These are phyloP conservation scores for Phyllopteryx taeniolatus DNA, from an alignment of 2,113 vertebrate species.

Conservation along the genomic window DNA sequence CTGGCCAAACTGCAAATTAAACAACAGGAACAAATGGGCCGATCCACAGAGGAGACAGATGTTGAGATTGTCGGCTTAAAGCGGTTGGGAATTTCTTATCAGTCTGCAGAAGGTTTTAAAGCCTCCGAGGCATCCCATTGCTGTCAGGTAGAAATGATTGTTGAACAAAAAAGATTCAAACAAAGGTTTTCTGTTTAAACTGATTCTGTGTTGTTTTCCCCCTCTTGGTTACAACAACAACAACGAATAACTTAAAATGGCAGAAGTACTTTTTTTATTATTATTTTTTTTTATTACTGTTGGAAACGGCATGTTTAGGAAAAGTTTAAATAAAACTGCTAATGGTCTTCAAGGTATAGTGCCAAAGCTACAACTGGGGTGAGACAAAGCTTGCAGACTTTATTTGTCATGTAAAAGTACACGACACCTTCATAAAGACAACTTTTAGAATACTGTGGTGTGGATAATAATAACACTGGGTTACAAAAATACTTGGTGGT, in stretches of 20 bases:
- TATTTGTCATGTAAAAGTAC: too few relatives aligned
- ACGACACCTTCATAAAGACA: too few relatives aligned
- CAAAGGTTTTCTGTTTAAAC: background rate
- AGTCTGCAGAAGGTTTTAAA: slow-evolving; percentile 11
- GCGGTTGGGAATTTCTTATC: slow-evolving; percentile 2
- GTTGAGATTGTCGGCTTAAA: slow-evolving; percentile 20
- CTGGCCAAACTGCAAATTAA: slow-evolving; percentile 40
- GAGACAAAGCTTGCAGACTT: too few relatives aligned
- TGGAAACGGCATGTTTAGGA: background rate
- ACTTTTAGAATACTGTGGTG: too few relatives aligned
- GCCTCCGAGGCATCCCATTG: background rate
- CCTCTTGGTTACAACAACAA: background rate
- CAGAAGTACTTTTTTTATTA: too few relatives aligned
- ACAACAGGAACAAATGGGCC: slow-evolving; percentile 22
- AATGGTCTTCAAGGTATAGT: too few relatives aligned
- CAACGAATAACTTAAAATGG: too few relatives aligned
- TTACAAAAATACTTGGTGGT: too few relatives aligned
- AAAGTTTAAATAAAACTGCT: too few relatives aligned
- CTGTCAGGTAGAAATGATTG: background rate
- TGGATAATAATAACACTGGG: too few relatives aligned
- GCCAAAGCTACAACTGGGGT: too few relatives aligned
- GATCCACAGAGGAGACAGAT: slow-evolving; percentile 25
- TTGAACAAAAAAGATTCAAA: background rate
- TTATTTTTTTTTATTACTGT: background rate
- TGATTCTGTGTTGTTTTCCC: background rate